Conservation (phyloP, 2,797 vertebrate genomes). For the Muscicapa comitata region DNA sequence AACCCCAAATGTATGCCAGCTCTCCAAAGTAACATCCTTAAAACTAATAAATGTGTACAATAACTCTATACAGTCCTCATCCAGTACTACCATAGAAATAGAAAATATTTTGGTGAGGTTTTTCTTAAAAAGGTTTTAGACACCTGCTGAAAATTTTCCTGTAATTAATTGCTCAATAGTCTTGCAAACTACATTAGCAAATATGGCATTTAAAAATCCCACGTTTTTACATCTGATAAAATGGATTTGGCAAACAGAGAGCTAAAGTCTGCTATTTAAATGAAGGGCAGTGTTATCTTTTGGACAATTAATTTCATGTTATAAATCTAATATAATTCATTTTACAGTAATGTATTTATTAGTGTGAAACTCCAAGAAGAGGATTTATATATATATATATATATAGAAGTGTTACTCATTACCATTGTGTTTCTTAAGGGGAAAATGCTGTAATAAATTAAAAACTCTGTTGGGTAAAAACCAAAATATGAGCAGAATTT, state of each 20-base stretch:
- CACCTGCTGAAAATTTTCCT: not conserved
- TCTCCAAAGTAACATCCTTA: not conserved
- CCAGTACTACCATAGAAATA: not conserved
- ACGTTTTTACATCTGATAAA: not conserved
- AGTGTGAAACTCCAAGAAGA: accelerated
- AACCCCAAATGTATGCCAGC: not conserved
- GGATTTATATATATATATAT: too few relatives aligned
- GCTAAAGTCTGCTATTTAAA: not conserved
- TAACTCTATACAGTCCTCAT: not conserved
- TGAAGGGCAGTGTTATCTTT: not conserved
- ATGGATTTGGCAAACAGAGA: not conserved
- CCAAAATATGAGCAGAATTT: not conserved
- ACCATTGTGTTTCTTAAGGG: not conserved
- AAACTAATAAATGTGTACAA: not conserved
- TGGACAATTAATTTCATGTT: not conserved
- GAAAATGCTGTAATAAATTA: not conserved
- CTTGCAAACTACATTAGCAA: not conserved
- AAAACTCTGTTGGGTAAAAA: not conserved
- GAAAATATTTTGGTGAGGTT: not conserved
- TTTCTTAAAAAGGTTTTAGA: not conserved
- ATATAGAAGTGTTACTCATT: not conserved
- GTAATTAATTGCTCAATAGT: not conserved
- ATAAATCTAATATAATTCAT: not conserved
- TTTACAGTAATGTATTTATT: not conserved
- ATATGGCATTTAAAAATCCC: accelerated